Percentiles rank a stretch among this genome's conserved stretches.
Evolutionary conservation across 1,140 invertebrate genomes (phyloP).

Genomic region (Harpegnathos saltator): DNA sequence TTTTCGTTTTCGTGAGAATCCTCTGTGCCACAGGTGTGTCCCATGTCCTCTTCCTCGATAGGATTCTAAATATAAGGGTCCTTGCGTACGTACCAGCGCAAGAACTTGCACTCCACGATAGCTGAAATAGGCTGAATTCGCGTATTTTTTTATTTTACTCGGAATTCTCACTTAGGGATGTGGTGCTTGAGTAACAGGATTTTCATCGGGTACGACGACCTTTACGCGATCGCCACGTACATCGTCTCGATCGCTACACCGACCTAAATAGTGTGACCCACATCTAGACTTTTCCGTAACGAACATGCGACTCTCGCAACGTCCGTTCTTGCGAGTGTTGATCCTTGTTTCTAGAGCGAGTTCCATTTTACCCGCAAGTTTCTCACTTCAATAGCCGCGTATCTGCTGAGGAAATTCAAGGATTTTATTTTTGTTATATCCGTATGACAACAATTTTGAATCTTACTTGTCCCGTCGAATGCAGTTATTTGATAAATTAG

Average conservation of each 20-base stretch:
- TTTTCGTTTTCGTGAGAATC: not conserved
- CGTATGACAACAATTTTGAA: too few relatives aligned
- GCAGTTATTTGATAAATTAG: too few relatives aligned
- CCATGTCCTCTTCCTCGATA: not conserved
- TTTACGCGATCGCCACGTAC: conserved; percentile 35
- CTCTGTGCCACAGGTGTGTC: not conserved
- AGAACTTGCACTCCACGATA: not conserved
- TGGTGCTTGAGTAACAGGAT: conserved; percentile 43
- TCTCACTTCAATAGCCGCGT: not conserved
- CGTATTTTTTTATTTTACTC: not conserved
- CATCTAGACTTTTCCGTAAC: conserved; percentile 35
- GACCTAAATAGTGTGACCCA: conserved; percentile 55
- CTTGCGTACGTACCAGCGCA: not conserved
- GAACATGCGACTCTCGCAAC: conserved; percentile 12
- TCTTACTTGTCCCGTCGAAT: too few relatives aligned
- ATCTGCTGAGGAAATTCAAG: too few relatives aligned
- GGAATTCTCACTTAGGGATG: conserved; percentile 17
- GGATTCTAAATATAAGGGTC: not conserved
- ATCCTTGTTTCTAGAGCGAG: not conserved
- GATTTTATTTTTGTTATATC: too few relatives aligned
- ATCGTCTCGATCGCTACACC: conserved; percentile 38
- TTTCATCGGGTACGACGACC: conserved; percentile 49
- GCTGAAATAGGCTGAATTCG: conserved; percentile 8
- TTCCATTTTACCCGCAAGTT: not conserved
- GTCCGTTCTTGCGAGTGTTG: not conserved